Evolutionary conservation across 2,797 vertebrate genomes (phyloP), one percentile per base, ranked within the genome.

Genomic region (Propithecus perrieri): DNA sequence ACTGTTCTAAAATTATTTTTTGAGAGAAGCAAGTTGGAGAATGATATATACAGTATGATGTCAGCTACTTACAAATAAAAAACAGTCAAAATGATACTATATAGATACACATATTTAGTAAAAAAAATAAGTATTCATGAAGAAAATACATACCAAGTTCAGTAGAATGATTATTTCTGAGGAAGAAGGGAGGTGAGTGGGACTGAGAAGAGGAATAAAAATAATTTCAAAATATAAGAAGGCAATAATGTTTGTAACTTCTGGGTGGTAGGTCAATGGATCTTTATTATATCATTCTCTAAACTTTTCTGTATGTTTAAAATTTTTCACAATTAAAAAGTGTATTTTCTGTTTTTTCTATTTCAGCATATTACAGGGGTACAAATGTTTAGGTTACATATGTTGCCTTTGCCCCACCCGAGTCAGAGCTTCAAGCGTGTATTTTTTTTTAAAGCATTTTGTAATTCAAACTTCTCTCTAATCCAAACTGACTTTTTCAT

Each of bases 391-490:
- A 53, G 50, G 50, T 53, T 53, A 53, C 50, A 57, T 57, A 57
- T 57, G 9, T 57, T 57, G 55, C 22, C 55, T 57, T 26, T 57
- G 55, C 55, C 55, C 22, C 55, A 57, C 55, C 55, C 1, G 9
- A 57, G 55, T 57, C 9, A 57, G 8, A 57, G 55, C 22, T 57
- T 57, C 55, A 57, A 57, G 55, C 9, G 9, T 57, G 55, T 22
- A 57, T 26, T 10, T 57, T 57, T 11, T 57, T 57, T 41, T 41
- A n/a, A 41, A 41, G 41, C 38, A 48, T 57, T 79, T 90, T 86
- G 22, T 50, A 89, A 89, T 69, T 89, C 80, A 79, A 26, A 69
- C 12, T 69, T 94, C 61, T 93, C 41, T 89, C 72, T 76, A 84
- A 71, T 84, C 35, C 22, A 59, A 46, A 69, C 63, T 89, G 69